These are phyloP conservation scores for Nylanderia fulva DNA, from an alignment of 1,140 invertebrate genomes.

Conservation along the genomic window DNA sequence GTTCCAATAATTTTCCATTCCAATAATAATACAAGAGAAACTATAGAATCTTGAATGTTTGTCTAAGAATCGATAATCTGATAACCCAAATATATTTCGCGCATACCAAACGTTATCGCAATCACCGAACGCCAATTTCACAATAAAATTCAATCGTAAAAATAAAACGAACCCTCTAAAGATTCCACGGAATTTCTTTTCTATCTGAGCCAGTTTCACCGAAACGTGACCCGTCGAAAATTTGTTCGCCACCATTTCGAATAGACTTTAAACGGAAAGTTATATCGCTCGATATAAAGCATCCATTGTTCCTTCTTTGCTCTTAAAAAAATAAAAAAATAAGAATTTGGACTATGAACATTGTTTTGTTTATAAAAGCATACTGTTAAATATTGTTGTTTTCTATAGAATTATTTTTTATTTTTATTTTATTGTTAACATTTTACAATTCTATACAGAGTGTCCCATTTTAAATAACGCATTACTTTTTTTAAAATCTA, in stretches of 20 bases:
- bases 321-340: not conserved
- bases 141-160: constrained; percentile 52
- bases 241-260: constrained; percentile 49
- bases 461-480: too few species aligned
- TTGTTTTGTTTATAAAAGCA: too few species aligned
- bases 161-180: constrained; percentile 47
- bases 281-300: constrained; percentile 8
- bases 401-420: too few species aligned
- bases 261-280: constrained; percentile 10
- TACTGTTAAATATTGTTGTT: too few species aligned
- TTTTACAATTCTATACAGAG: too few species aligned
- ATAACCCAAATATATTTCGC: constrained; percentile 1
- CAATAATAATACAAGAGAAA: not conserved
- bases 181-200: constrained; percentile 54
- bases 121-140: constrained; percentile 21
- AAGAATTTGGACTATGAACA: not conserved
- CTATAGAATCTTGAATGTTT: not conserved
- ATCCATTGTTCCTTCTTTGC: not conserved
- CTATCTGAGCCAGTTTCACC: constrained; percentile 47
- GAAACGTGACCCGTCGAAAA: constrained; percentile 56
- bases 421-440: too few species aligned
- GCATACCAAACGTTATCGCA: constrained; percentile 9
- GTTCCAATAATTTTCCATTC: too few species aligned
- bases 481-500: too few species aligned
- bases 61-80: constrained; percentile 1